Percentiles rank a stretch among this genome's conserved stretches.
Conservation (phyloP, 30 jellyfish, hydroid and myxozoan genomes). For the Euphysa ruthae region DNA sequence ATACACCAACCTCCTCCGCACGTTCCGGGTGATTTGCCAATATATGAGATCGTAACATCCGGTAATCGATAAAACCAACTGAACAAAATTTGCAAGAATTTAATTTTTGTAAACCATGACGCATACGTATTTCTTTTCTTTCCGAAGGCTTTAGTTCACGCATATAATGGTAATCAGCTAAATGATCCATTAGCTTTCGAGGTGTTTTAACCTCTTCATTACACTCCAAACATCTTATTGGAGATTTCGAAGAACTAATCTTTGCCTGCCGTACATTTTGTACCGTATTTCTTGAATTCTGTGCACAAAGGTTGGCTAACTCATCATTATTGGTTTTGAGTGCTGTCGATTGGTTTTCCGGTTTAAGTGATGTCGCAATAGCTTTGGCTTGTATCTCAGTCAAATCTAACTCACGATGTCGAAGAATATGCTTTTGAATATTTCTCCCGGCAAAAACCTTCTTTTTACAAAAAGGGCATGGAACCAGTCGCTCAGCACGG, state of each 20-base stretch:
- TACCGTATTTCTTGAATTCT: not conserved
- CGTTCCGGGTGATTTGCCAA: constrained; percentile 29
- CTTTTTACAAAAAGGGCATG: constrained; percentile 74
- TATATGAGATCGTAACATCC: constrained; percentile 26
- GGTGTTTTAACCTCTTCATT: constrained; percentile 26
- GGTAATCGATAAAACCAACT: constrained; percentile 27
- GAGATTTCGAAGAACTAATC: not conserved
- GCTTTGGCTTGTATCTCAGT: constrained; percentile 27
- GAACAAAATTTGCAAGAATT: constrained; percentile 24
- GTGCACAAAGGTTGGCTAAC: not conserved
- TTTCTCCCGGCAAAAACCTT: constrained; percentile 56
- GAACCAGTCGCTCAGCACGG: constrained; percentile 40
- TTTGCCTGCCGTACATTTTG: no score
- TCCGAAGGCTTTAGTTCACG: constrained; percentile 27
- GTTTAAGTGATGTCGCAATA: constrained; percentile 20
- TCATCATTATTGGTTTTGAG: not conserved
- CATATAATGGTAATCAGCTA: constrained; percentile 11
- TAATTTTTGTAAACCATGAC: constrained; percentile 30
- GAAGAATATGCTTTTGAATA: constrained; percentile 51
- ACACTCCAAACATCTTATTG: constrained; percentile 27
- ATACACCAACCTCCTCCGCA: constrained; percentile 22
- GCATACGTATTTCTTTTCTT: constrained; percentile 24
- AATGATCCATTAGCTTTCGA: constrained; percentile 27
- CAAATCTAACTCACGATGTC: constrained; percentile 40
- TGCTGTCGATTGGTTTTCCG: constrained; percentile 24